phyloP scores from a whole-genome alignment of 1,140 invertebrate species.

The Glossosoma conforme region DNA sequence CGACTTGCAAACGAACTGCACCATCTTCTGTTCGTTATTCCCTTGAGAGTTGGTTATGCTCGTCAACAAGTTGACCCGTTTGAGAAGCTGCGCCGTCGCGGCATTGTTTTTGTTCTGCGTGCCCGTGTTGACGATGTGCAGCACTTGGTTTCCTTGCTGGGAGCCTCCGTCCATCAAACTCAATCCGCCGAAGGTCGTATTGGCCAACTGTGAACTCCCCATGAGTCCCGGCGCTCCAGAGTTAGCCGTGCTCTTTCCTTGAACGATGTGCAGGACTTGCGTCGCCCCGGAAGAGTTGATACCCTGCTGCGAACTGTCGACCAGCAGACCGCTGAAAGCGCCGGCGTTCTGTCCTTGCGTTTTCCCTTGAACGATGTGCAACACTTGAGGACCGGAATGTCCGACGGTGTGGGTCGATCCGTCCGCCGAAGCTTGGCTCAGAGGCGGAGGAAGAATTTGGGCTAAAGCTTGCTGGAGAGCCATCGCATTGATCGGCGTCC shows the following conservation, averaged over 20 bases:
- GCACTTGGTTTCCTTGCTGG: conserved; percentile 45
- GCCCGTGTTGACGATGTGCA: conserved; percentile 48
- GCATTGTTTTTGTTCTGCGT: conserved; percentile 38
- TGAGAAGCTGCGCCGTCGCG: conserved; percentile 40
- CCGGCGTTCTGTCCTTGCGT: conserved; percentile 36
- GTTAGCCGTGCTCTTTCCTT: conserved; percentile 38
- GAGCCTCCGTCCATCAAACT: conserved; percentile 44
- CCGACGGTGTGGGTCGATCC: conserved; percentile 35
- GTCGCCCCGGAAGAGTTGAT: conserved; percentile 39
- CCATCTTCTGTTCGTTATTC: conserved; percentile 49
- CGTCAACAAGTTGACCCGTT: conserved; percentile 47
- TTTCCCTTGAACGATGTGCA: conserved; percentile 49
- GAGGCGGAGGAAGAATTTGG: conserved; percentile 44
- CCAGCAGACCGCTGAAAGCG: conserved; percentile 38
- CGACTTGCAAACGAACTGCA: conserved; percentile 56
- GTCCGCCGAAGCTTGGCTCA: conserved; percentile 39
- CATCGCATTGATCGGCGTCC: conserved; percentile 41
- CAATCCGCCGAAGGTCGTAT: conserved; percentile 38
- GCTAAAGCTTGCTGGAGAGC: conserved; percentile 47
- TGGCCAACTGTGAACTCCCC: conserved; percentile 34
- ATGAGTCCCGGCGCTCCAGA: conserved; percentile 32
- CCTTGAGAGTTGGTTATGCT: conserved; percentile 46
- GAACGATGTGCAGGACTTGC: conserved; percentile 47
- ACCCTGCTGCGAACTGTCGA: conserved; percentile 43
- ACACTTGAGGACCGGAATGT: conserved; percentile 40